phyloP scores from a whole-genome alignment of 2,113 vertebrate genomes.

The Rhombomys opimus region DNA sequence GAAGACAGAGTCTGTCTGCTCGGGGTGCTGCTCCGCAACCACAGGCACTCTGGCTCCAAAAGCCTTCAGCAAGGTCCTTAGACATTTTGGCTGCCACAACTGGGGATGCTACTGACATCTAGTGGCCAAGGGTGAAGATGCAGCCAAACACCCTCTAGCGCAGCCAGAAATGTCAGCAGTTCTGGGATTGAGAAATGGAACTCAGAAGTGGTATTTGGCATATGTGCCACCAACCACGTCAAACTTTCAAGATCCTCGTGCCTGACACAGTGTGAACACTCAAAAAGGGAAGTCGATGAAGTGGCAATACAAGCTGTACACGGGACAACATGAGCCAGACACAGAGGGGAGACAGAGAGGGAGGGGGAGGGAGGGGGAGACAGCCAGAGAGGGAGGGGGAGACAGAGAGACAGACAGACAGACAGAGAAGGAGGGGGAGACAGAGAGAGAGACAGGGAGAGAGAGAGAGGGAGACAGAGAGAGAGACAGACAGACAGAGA shows the following conservation, averaged over 20 bases:
- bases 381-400: no score
- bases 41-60: background rate
- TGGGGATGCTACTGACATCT: fast-evolving
- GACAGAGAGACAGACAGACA: background rate
- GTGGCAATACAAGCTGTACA: background rate
- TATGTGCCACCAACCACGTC: background rate
- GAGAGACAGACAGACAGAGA: background rate
- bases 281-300: background rate
- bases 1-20: background rate
- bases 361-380: no score
- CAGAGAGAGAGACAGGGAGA: background rate
- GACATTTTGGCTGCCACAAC: background rate
- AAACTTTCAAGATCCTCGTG: background rate
- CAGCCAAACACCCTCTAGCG: background rate
- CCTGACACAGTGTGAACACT: no score
- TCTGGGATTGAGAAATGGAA: background rate
- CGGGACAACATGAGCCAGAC: background rate
- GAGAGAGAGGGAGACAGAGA: background rate
- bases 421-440: background rate
- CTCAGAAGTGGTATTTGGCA: background rate
- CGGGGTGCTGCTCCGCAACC: background rate
- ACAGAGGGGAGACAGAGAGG: background rate
- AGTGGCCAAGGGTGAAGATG: background rate
- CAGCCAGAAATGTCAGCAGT: background rate
- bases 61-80: fast-evolving